Conservation (phyloP, 2,888 invertebrate genomes). For the Athripsodes cinereus region DNA sequence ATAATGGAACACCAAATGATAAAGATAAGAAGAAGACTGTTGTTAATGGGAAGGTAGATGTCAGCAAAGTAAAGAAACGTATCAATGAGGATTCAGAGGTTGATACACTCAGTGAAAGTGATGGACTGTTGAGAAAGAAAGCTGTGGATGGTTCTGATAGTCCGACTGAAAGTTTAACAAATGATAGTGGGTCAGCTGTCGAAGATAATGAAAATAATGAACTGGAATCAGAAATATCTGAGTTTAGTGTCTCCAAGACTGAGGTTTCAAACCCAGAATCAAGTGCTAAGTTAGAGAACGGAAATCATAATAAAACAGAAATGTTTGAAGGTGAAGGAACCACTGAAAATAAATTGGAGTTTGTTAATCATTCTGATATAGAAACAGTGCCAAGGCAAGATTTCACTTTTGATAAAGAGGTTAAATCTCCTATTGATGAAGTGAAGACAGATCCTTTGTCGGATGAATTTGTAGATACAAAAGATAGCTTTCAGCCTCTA, state of each 20-base stretch:
- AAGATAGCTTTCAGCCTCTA: conserved; percentile 6
- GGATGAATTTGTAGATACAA: conserved; percentile 16
- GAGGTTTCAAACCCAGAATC: conserved; percentile 11
- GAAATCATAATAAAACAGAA: conserved; percentile 13
- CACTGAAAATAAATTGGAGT: conserved; percentile 13
- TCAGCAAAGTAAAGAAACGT: conserved; percentile 54
- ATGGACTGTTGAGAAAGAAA: conserved; percentile 55
- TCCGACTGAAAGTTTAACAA: conserved; percentile 78
- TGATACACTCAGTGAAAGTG: conserved; percentile 54
- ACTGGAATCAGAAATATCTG: conserved; percentile 45
- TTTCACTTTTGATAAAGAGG: conserved; percentile 19
- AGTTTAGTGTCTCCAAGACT: conserved; percentile 35
- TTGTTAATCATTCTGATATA: conserved; percentile 13
- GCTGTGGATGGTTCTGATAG: conserved; percentile 59
- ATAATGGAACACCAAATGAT: conserved; percentile 35
- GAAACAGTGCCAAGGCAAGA: conserved; percentile 8
- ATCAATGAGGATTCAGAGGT: conserved; percentile 48
- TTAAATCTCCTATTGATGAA: conserved; percentile 13
- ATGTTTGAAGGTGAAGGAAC: conserved; percentile 2
- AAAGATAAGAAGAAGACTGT: conserved; percentile 30
- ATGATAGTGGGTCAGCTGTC: conserved; percentile 60
- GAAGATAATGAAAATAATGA: conserved; percentile 53
- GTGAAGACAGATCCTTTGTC: conserved; percentile 22
- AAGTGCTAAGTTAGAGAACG: conserved; percentile 14
- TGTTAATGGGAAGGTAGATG: conserved; percentile 46